Conservation (phyloP, 2,888 invertebrate species). For the Drosophila aldrichi region DNA sequence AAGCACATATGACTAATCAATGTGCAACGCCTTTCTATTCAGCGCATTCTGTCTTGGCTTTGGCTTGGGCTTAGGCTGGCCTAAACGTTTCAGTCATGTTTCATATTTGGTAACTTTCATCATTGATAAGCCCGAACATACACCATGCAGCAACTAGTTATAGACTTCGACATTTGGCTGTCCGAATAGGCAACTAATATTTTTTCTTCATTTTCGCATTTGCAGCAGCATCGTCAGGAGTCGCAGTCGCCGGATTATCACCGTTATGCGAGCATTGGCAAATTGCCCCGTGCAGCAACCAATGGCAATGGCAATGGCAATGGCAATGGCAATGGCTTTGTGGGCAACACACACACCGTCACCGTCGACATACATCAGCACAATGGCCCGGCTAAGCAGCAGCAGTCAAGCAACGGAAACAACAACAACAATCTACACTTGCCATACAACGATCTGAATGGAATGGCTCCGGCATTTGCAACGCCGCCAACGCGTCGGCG, state of each 20-base stretch:
- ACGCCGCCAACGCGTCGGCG: conserved; percentile 92
- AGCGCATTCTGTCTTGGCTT: conserved; percentile 39
- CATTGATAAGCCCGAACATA: conserved; percentile 70
- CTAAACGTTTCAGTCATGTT: conserved; percentile 42
- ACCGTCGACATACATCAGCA: conserved; percentile 72
- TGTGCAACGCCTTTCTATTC: conserved; percentile 69
- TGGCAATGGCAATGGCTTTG: conserved; percentile 54
- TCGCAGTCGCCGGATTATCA: conserved; percentile 85
- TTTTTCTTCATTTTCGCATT: conserved; percentile 39
- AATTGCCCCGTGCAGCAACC: conserved; percentile 79
- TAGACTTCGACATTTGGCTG: conserved; percentile 10
- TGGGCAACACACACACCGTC: conserved; percentile 63
- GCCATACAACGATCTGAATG: conserved; percentile 84
- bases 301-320: conserved; percentile 47
- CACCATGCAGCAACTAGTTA: conserved; percentile 4
- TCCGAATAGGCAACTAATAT: conserved; percentile 29
- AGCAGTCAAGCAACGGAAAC: conserved; percentile 39
- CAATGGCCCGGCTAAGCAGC: conserved; percentile 47
- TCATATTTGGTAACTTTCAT: conserved; percentile 75
- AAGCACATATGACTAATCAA: conserved; percentile 75
- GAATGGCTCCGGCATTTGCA: conserved; percentile 89
- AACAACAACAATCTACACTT: conserved; percentile 55
- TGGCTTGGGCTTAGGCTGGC: not conserved
- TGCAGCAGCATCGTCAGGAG: conserved; percentile 84
- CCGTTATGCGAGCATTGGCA: conserved; percentile 83